These are phyloP conservation scores for Crossocerus cetratus DNA, from an alignment of 2,888 invertebrate genomes.

Conservation along the genomic window DNA sequence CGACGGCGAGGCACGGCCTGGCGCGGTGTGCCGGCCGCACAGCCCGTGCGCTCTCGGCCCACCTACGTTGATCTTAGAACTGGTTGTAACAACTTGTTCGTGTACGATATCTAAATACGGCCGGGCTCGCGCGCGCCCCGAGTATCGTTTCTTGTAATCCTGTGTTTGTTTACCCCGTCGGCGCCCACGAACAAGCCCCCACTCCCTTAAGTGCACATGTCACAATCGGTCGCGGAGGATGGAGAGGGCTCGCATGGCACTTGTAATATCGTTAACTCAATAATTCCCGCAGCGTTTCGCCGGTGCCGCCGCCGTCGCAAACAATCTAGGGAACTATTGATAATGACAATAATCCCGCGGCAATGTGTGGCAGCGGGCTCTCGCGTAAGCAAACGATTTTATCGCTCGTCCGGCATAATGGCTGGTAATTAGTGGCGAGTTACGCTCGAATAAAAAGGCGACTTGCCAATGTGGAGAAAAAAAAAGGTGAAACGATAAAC, in stretches of 20 bases:
- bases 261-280: constrained; percentile 23
- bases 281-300: constrained; percentile 10
- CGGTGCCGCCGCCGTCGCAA: not conserved
- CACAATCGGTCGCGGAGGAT: not conserved
- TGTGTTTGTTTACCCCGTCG: constrained; percentile 15
- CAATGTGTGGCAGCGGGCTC: not conserved
- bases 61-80: constrained; percentile 51
- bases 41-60: constrained; percentile 26
- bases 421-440: constrained; percentile 39
- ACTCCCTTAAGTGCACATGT: not conserved
- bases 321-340: constrained; percentile 12
- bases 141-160: constrained; percentile 18
- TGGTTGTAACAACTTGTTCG: constrained; percentile 41
- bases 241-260: not conserved
- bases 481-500: constrained; percentile 33
- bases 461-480: constrained; percentile 17
- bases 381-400: constrained; percentile 1
- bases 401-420: constrained; percentile 21
- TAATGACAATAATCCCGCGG: constrained; percentile 8
- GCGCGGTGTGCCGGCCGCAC: not conserved
- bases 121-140: constrained; percentile 22
- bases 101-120: constrained; percentile 46
- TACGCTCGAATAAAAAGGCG: constrained; percentile 31
- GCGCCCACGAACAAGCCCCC: constrained; percentile 14
- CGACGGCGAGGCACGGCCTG: not conserved